phyloP scores from a whole-genome alignment of 2,113 vertebrate species.

The Macaca mulatta region DNA sequence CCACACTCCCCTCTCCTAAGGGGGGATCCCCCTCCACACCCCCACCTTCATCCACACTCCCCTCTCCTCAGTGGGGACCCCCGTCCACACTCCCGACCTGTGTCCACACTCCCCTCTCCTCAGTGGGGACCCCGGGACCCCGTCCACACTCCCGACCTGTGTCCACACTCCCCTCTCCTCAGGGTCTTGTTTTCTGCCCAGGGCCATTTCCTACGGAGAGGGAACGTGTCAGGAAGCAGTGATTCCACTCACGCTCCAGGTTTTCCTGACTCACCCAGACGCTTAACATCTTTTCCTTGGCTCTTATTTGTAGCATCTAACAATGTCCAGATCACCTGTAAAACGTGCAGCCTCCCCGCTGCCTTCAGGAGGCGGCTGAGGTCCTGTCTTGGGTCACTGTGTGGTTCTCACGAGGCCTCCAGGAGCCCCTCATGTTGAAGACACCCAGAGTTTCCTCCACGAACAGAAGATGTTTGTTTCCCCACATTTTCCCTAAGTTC shows the following conservation, averaged over 20 bases:
- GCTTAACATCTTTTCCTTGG: background rate
- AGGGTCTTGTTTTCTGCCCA: too few species aligned
- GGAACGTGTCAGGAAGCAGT: rapidly evolving
- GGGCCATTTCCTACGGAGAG: background rate
- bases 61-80: background rate
- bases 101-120: too few species aligned
- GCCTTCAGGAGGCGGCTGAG: too few species aligned
- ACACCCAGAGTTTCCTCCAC: background rate
- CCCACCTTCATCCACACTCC: too few species aligned
- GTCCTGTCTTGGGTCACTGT: background rate
- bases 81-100: too few species aligned
- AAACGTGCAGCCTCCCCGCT: background rate
- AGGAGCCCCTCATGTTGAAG: background rate
- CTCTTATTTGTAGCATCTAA: background rate
- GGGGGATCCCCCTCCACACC: too few species aligned
- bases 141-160: rapidly evolving
- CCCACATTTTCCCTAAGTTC: background rate
- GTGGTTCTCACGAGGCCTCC: background rate
- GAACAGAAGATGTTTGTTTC: background rate
- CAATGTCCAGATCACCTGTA: background rate
- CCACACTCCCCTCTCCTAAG: background rate
- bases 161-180: background rate
- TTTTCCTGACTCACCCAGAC: background rate
- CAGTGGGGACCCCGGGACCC: too few species aligned
- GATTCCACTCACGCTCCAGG: too few species aligned